Evolutionary conservation across 37 sponge, comb jelly and placozoan species (phyloP).

Genomic region (Amphimedon queenslandica): DNA sequence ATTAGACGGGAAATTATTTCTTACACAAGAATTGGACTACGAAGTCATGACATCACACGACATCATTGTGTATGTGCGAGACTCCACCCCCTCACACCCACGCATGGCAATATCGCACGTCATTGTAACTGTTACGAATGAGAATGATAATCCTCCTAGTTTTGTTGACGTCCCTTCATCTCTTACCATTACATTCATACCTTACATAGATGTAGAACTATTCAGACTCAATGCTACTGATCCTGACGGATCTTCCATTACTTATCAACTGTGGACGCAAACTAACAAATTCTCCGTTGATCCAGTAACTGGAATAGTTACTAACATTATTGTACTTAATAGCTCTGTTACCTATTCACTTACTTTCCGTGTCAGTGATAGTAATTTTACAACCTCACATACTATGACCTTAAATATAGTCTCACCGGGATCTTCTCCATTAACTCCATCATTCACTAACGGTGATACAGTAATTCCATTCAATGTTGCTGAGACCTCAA

Average conservation of each 20-base stretch:
- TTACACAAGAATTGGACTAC: constrained; percentile 35
- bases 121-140: constrained; percentile 16
- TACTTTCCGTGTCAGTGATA: constrained; percentile 29
- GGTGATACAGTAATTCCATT: neutral
- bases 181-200: constrained; percentile 27
- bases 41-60: constrained; percentile 17
- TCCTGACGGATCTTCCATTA: constrained; percentile 37
- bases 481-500: neutral
- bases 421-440: neutral
- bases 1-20: constrained; percentile 26
- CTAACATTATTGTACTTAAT: constrained; percentile 20
- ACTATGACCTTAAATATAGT: constrained; percentile 14
- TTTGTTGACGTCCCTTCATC: constrained; percentile 12
- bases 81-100: constrained; percentile 11
- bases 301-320: constrained; percentile 36
- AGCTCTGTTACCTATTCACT: constrained; percentile 7
- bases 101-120: constrained; percentile 29
- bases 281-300: constrained; percentile 33
- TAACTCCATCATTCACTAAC: neutral
- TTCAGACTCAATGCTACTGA: constrained; percentile 47
- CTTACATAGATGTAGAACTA: constrained; percentile 16
- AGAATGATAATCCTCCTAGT: constrained; percentile 45
- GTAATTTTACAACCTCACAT: neutral
- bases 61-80: constrained; percentile 43
- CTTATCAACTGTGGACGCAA: constrained; percentile 1